phyloP scores from a whole-genome alignment of 2,888 invertebrate genomes.

The Podabrus alpinus region DNA sequence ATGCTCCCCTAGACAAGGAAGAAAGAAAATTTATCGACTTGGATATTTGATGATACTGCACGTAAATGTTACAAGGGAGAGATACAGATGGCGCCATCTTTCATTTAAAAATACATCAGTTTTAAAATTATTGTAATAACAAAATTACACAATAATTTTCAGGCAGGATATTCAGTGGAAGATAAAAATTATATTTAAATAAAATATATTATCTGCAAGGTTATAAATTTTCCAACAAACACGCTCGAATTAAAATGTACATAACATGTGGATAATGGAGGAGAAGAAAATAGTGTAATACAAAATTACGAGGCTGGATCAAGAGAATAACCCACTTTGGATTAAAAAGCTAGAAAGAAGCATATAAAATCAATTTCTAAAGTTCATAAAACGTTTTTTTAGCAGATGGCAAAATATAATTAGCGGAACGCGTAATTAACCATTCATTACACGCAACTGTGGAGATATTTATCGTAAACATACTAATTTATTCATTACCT shows the following conservation, averaged over 20 bases:
- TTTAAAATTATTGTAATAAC: too few relatives aligned
- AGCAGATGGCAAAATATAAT: background rate
- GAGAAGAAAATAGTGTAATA: background rate
- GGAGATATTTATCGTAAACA: background rate
- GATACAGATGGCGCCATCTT: slow-evolving; percentile 10
- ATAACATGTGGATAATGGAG: background rate
- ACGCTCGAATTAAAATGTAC: background rate
- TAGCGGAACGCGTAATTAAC: background rate
- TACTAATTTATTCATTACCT: background rate
- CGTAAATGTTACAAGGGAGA: background rate
- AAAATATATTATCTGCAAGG: background rate
- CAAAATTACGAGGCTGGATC: background rate
- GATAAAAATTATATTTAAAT: background rate
- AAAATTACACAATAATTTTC: background rate
- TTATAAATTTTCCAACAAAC: background rate
- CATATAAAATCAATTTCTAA: background rate
- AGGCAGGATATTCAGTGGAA: background rate
- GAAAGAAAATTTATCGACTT: slow-evolving; percentile 38
- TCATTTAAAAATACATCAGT: too few relatives aligned
- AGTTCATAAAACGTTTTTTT: too few relatives aligned
- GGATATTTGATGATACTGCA: background rate
- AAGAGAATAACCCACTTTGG: background rate
- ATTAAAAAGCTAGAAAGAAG: background rate
- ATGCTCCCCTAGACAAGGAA: slow-evolving; percentile 89
- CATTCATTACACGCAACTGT: background rate